Conservation (phyloP, 1,140 invertebrate genomes). For the Apis cerana region DNA sequence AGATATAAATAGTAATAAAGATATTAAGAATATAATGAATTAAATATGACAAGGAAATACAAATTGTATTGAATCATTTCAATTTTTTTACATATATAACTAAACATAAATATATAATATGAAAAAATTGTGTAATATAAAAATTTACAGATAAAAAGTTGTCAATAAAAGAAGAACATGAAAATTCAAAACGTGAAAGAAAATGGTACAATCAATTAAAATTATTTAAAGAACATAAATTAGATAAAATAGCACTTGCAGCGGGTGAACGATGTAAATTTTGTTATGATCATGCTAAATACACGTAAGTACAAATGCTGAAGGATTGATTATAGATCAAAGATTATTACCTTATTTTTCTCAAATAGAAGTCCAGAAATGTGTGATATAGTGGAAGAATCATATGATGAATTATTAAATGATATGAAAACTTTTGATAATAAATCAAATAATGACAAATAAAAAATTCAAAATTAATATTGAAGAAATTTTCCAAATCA, state of each 20-base stretch:
- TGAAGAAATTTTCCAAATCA: background rate
- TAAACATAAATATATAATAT: background rate
- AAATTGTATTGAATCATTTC: background rate
- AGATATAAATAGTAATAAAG: background rate
- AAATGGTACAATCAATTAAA: slow-evolving; percentile 54
- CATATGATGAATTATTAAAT: slow-evolving; percentile 58
- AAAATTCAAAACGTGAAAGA: slow-evolving; percentile 13
- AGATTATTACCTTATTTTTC: background rate
- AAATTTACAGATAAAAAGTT: background rate
- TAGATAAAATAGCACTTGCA: slow-evolving; percentile 57
- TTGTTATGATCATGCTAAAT: slow-evolving; percentile 11
- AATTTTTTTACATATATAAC: background rate
- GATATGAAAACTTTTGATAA: slow-evolving; percentile 62
- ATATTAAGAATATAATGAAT: background rate
- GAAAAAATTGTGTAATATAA: too few species aligned
- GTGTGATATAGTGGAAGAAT: slow-evolving; percentile 35
- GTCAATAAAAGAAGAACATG: background rate
- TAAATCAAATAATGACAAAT: slow-evolving; percentile 4
- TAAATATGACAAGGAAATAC: background rate
- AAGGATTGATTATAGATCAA: background rate
- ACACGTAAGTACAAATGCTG: slow-evolving; percentile 12
- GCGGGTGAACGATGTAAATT: slow-evolving; percentile 28
- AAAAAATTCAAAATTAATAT: background rate
- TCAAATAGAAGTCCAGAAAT: slow-evolving; percentile 28
- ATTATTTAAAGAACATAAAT: slow-evolving; percentile 47